Evolutionary conservation across 92 coral and sea anemone genomes (phyloP).

Genomic region (Umimayanthus kanabou): DNA sequence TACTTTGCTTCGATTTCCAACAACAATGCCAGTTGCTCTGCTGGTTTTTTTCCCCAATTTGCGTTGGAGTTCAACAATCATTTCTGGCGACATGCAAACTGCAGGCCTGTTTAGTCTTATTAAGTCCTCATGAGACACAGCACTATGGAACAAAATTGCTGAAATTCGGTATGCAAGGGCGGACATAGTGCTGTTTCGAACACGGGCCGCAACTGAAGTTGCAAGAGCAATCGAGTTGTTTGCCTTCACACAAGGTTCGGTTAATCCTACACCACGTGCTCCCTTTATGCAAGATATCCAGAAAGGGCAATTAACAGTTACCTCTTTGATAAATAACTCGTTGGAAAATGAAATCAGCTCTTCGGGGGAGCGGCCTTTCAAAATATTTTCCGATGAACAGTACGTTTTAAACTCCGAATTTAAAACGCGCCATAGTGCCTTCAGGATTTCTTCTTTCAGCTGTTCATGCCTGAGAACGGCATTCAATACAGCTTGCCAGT

Average conservation of each 20-base stretch:
- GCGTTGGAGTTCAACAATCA: slow-evolving; percentile 30
- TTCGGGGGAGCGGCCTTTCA: slow-evolving; percentile 58
- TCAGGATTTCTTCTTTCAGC: slow-evolving; percentile 39
- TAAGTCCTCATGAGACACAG: slow-evolving; percentile 52
- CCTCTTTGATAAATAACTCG: slow-evolving; percentile 55
- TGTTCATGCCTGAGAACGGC: slow-evolving; percentile 33
- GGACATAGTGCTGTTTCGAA: slow-evolving; percentile 53
- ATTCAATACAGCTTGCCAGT: slow-evolving; percentile 36
- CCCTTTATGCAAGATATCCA: slow-evolving; percentile 58
- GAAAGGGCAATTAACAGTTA: slow-evolving; percentile 54
- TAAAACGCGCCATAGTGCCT: slow-evolving; percentile 25
- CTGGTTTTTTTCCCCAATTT: slow-evolving; percentile 51
- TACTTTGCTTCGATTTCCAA: slow-evolving; percentile 45
- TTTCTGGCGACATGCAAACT: slow-evolving; percentile 68
- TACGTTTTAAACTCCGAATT: slow-evolving; percentile 50
- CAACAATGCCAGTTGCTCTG: slow-evolving; percentile 23
- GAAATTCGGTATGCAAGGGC: slow-evolving; percentile 61
- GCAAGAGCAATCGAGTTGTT: slow-evolving; percentile 62
- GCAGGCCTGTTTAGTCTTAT: slow-evolving; percentile 61
- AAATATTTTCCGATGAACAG: slow-evolving; percentile 38
- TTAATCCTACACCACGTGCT: slow-evolving; percentile 49
- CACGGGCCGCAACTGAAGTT: slow-evolving; percentile 54
- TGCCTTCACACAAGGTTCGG: slow-evolving; percentile 6
- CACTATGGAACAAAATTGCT: slow-evolving; percentile 62
- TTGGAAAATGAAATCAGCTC: slow-evolving; percentile 63